Evolutionary conservation across 2,113 vertebrate species (phyloP), one percentile per base, ranked within the genome.

Genomic region (Hippopotamus amphibius): DNA sequence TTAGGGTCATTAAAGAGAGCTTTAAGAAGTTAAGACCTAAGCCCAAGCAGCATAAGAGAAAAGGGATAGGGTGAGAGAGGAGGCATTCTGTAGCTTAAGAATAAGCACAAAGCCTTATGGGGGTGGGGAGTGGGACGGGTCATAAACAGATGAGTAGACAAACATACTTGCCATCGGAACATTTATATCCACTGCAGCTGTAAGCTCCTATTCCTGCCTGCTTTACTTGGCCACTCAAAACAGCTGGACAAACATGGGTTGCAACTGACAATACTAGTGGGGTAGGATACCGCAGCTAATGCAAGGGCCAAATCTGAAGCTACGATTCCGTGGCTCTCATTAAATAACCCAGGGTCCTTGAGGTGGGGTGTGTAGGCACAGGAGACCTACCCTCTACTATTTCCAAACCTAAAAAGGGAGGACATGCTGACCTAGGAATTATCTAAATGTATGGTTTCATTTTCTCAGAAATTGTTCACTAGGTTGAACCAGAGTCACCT

Each of bases 391-490:
- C 53, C 80, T 91, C 63, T 21, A 53, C 76, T 43, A 71, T 83
- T 82, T 93, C 86, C 76, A 95, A 96, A 91, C 41, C n/a, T 90
- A 63, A 92, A 61, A 37, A 14, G 12, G 72, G 48, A 97, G 0
- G 15, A 59, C 50, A 43, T 48, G 48, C 86, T 97, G 96, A 94
- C 83, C 65, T 85, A 90, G 57, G 46, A 46, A 59, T 90, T 82
- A n/a, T 93, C 74, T 77, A 97, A 94, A 94, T 86, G 41, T 7
- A 61, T 4, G 28, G 63, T 59, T 46, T 94, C 82, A 19, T 15
- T 80, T 95, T 90, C 81, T 68, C 87, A 84, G 83, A 97, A 83
- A 74, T 93, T 96, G 89, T 94, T 66, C 68, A 72, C 68, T 65
- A 72, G 46, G 93, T 89, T 96, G 74, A 91, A 79, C 66, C 65